Evolutionary conservation across 2,888 invertebrate species (phyloP), one percentile per base, ranked within the genome.

Genomic region (Rhagophthalmus giganteus): DNA sequence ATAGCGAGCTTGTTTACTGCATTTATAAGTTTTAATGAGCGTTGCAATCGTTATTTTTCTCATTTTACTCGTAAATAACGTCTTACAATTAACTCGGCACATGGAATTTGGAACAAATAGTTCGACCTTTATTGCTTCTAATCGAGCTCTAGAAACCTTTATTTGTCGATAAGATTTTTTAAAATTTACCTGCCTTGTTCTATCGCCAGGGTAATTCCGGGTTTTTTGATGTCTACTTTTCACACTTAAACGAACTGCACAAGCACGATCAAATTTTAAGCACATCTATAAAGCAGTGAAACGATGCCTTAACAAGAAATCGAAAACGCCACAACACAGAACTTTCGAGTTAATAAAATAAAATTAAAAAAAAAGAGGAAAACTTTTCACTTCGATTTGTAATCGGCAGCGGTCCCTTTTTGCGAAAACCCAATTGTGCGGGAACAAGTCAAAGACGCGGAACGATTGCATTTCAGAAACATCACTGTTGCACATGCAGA

Each of bases 261-360:
- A 16, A 39, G 35, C 51, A 45, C 45, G 12, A 39, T 9, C 32
- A 31, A 33, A 34, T 51, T 51, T 51, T 51, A 51, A 46, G 45
- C 51, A 51, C 51, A 51, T 51, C 51, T 51, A 51, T 51, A 45
- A 38, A 12, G 40, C 16, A 44, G 27, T 44, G 20, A 34, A 28
- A 37, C 13, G 28, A 27, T 14, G n/a, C 34, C 34, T 34, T 15
- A 16, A 24, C 34, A 35, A 25, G 16, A 34, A 44, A 15, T 27
- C 16, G 14, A 9, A 9, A 16, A 40, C 28, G 20, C 28, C 30
- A 2, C 15, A n/a, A 44, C 32, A 13, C 30, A 32, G 25, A 41
- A 37, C 12, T 25, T 9, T 5, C n/a, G 12, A 16, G 31, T 25
- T 12, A 10, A 24, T 25, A 12, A 25, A 25, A 25, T 37, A n/a